These are phyloP conservation scores for Scortum barcoo DNA, from an alignment of 2,113 vertebrate species.

Conservation along the genomic window DNA sequence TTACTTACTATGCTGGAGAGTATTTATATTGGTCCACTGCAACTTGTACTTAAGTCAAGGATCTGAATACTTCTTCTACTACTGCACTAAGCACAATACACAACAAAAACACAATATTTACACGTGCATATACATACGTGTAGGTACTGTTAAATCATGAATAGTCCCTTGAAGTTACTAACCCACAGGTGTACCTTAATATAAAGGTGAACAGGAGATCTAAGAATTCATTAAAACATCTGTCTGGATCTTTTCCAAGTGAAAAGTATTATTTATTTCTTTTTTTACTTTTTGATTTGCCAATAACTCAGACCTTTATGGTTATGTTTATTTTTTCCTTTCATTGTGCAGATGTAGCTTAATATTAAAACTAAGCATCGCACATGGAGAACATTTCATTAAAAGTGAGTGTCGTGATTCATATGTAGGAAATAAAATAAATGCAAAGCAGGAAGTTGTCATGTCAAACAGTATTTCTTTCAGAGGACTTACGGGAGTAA, in stretches of 20 bases:
- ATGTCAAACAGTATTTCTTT: no score
- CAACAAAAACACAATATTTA: neutral
- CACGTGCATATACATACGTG: no score
- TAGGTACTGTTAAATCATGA: neutral
- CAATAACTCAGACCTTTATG: neutral
- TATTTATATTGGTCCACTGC: neutral
- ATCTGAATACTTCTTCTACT: neutral
- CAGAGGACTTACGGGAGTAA: no score
- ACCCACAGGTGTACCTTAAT: neutral
- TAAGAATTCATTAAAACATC: neutral
- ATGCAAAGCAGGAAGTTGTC: no score
- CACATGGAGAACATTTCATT: neutral
- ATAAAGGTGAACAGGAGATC: neutral
- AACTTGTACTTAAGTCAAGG: neutral
- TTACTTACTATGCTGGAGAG: neutral
- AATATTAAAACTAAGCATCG: neutral
- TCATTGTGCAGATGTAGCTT: neutral
- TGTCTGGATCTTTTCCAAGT: neutral
- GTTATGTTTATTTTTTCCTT: neutral
- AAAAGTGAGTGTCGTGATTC: no score
- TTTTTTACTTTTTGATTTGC: neutral
- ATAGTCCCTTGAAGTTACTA: neutral
- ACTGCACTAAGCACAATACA: neutral
- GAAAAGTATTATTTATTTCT: neutral
- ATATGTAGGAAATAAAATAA: no score